Percentiles rank a stretch among this genome's conserved stretches.
These are phyloP conservation scores for Aphyosemion australe DNA, from an alignment of 2,113 vertebrate species.

Conservation along the genomic window DNA sequence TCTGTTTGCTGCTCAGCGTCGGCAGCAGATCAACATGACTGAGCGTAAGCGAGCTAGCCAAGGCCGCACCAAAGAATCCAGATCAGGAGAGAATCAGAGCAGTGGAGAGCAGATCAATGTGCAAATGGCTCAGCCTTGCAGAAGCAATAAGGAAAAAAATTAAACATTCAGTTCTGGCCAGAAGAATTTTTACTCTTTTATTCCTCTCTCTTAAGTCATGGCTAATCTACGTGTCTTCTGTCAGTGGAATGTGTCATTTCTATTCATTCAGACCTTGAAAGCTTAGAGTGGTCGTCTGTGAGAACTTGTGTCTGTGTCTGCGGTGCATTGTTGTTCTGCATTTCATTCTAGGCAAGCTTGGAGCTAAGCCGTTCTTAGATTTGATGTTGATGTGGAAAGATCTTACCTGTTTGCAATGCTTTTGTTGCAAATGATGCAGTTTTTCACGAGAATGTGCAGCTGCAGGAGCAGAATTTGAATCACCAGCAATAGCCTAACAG, in stretches of 20 bases:
- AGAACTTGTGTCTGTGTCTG: background rate
- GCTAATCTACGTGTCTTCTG: conserved; percentile 6
- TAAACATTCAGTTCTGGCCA: conserved; percentile 12
- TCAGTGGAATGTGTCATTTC: background rate
- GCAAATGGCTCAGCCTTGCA: conserved; percentile 42
- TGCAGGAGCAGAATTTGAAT: too few relatives aligned
- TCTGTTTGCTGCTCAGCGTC: conserved; percentile 42
- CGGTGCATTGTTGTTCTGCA: background rate
- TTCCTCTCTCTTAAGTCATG: conserved; percentile 21
- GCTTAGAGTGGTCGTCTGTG: conserved; percentile 9
- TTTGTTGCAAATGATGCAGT: background rate
- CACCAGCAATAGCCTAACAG: background rate
- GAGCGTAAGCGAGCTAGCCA: conserved; percentile 44
- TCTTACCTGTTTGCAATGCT: background rate
- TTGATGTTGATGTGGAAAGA: background rate
- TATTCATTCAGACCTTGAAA: conserved; percentile 7
- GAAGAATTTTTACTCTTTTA: conserved; percentile 5
- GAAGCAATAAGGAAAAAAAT: conserved; percentile 1
- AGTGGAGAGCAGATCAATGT: conserved; percentile 60
- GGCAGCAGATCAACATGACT: conserved; percentile 42
- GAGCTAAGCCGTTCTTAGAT: conserved; percentile 9
- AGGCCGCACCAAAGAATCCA: conserved; percentile 59
- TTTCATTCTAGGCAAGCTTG: conserved; percentile 3
- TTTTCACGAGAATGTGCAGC: background rate
- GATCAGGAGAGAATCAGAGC: conserved; percentile 43